Evolutionary conservation across 2,113 vertebrate species (phyloP).

Genomic region (Oxyruncus cristatus): DNA sequence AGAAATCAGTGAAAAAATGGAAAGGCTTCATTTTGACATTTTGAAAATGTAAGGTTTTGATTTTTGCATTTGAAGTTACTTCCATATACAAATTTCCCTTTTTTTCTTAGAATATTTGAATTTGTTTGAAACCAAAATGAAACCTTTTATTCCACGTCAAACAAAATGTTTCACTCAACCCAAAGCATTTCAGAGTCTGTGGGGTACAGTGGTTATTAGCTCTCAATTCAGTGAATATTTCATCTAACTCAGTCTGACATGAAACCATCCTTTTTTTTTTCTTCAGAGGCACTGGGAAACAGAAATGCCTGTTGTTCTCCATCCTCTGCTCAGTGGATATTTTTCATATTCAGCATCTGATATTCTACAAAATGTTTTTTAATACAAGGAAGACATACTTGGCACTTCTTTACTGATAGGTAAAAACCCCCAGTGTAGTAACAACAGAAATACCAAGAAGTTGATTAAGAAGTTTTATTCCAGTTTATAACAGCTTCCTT

Average conservation of each 20-base stretch:
- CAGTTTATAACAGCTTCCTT: not conserved
- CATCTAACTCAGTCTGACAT: not conserved
- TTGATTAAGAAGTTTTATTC: not conserved
- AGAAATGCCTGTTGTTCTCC: not conserved
- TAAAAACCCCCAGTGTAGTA: not conserved
- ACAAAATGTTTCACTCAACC: constrained; percentile 11
- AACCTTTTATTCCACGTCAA: not conserved
- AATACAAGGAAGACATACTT: not conserved
- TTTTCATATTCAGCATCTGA: not conserved
- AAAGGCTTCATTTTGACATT: constrained; percentile 55
- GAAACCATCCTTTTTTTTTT: not conserved
- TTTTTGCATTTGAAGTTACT: constrained; percentile 51
- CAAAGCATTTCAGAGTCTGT: not conserved
- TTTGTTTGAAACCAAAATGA: constrained; percentile 49
- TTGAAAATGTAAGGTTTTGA: constrained; percentile 62
- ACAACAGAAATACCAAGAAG: not conserved
- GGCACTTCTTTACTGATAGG: not conserved
- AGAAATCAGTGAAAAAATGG: constrained; percentile 60
- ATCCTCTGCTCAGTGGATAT: not conserved
- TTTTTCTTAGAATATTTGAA: constrained; percentile 45
- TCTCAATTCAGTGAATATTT: constrained; percentile 20
- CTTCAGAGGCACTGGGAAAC: not conserved
- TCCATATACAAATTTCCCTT: constrained; percentile 27
- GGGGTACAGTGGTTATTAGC: not conserved
- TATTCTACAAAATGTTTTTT: not conserved